These are phyloP conservation scores for Ferrisia virgata DNA, from an alignment of 2,888 invertebrate genomes.

Conservation along the genomic window DNA sequence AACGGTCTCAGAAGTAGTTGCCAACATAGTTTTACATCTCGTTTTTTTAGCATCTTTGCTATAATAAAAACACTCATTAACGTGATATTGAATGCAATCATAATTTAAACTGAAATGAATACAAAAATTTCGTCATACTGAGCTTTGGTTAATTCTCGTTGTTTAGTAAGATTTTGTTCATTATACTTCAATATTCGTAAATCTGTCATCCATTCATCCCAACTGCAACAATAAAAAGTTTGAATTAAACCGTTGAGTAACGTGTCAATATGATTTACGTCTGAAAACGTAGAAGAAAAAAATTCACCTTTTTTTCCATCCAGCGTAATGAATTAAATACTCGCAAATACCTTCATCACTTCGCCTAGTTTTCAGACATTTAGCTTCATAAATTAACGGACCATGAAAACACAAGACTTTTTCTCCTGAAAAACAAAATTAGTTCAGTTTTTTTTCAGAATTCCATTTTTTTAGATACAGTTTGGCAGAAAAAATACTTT, in stretches of 20 bases:
- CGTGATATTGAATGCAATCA: neutral
- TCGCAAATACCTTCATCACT: constrained; percentile 60
- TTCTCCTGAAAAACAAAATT: constrained; percentile 64
- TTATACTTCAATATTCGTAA: constrained; percentile 85
- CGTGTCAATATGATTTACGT: neutral
- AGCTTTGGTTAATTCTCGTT: constrained; percentile 80
- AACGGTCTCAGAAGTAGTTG: neutral
- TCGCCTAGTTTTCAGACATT: constrained; percentile 77
- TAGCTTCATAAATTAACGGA: constrained; percentile 93
- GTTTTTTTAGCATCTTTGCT: constrained; percentile 38
- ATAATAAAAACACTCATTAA: neutral
- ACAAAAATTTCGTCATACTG: constrained; percentile 64
- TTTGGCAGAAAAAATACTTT: neutral
- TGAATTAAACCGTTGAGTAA: no score
- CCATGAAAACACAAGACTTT: constrained; percentile 94
- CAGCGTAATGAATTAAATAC: constrained; percentile 94
- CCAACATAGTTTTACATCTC: constrained; percentile 21
- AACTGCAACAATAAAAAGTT: constrained; percentile 60
- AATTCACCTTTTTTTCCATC: constrained; percentile 72
- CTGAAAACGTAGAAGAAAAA: neutral
- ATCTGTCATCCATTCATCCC: constrained; percentile 92
- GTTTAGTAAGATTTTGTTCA: constrained; percentile 81
- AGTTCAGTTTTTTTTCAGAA: neutral
- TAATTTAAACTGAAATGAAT: neutral
- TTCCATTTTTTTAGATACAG: neutral